These are phyloP conservation scores for Endomychus coccineus DNA, from an alignment of 2,888 invertebrate genomes.

Conservation along the genomic window DNA sequence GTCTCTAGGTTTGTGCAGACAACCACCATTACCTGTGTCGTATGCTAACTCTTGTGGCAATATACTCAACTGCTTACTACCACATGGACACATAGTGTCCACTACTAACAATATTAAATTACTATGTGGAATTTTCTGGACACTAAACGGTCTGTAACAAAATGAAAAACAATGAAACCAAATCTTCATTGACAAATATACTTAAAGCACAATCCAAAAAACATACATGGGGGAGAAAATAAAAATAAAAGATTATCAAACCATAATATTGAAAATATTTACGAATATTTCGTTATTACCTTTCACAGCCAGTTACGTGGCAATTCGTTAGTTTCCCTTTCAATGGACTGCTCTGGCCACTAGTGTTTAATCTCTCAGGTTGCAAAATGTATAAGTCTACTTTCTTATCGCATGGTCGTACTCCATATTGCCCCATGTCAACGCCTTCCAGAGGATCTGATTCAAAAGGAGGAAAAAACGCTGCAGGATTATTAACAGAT, in stretches of 20 bases:
- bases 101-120: constrained; percentile 83
- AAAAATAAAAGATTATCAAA: no score
- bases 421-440: constrained; percentile 46
- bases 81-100: constrained; percentile 82
- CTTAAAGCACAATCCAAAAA: no score
- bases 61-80: constrained; percentile 78
- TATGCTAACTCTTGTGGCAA: constrained; percentile 63
- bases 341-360: constrained; percentile 71
- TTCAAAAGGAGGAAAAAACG: constrained; percentile 40
- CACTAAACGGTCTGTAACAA: constrained; percentile 72
- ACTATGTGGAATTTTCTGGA: constrained; percentile 84
- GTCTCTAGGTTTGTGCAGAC: constrained; percentile 55
- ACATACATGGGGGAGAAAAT: no score
- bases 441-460: constrained; percentile 41
- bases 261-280: no score
- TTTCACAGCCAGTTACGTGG: constrained; percentile 80
- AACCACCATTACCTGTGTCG: constrained; percentile 45
- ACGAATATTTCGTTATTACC: constrained; percentile 44
- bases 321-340: constrained; percentile 86
- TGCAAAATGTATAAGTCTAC: constrained; percentile 81
- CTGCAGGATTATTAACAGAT: constrained; percentile 42
- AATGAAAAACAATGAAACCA: no score
- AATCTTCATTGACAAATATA: constrained; percentile 8
- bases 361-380: constrained; percentile 70
- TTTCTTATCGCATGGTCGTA: constrained; percentile 78